A percentile compares a stretch with the other conserved stretches of the same genome.
Conservation (phyloP, 2,888 invertebrate species). For the Schizaphis graminum region DNA sequence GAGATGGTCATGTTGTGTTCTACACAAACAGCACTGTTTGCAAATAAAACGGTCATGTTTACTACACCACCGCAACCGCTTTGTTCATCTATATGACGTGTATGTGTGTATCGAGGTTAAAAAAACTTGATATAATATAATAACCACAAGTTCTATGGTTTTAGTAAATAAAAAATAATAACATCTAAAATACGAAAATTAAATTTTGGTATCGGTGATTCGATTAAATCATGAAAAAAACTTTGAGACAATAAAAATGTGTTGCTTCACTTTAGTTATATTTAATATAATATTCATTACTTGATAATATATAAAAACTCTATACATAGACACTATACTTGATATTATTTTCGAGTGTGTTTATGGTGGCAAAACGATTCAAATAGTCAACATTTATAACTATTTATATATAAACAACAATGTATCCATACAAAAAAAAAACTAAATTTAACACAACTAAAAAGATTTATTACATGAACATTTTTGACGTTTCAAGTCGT, state of each 20-base stretch:
- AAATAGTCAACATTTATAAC: neutral
- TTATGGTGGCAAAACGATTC: neutral
- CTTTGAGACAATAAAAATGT: neutral
- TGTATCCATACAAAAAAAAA: neutral
- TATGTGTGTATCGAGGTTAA: neutral
- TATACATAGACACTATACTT: neutral
- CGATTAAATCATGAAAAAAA: neutral
- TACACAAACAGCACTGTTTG: constrained; percentile 18
- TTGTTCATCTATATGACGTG: neutral
- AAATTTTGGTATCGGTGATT: neutral
- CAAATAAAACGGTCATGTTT: constrained; percentile 42
- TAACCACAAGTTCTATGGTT: neutral
- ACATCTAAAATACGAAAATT: neutral
- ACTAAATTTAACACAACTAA: neutral
- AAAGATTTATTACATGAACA: constrained; percentile 13
- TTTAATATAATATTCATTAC: neutral
- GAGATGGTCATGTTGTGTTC: constrained; percentile 17
- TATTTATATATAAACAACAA: neutral
- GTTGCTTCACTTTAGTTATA: neutral
- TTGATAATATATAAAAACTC: neutral
- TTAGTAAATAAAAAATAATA: neutral
- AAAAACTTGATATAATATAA: neutral
- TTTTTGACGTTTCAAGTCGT: constrained; percentile 35
- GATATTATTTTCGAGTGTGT: neutral
- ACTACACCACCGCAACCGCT: neutral